Base-by-base conservation (phyloP, 1,140 invertebrate species). In the Hesperophylax magnus region DNA sequence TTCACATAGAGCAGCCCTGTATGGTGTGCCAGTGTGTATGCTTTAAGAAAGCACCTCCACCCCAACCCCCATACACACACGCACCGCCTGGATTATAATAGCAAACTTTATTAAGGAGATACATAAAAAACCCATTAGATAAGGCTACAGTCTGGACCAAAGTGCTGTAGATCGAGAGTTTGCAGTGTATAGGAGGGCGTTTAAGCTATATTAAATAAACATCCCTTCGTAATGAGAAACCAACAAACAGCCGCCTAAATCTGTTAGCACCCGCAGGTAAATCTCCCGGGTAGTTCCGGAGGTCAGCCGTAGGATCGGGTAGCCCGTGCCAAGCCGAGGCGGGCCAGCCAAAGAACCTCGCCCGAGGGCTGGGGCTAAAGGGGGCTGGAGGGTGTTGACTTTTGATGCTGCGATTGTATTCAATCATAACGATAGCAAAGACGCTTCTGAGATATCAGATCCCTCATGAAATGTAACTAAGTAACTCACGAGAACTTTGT, bases 191-290 rank as follows among this genome's bases (percentile, higher is more conserved):
- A 60, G 53, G 24, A 74, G 52, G 74, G 47, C 81, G 63, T 80
- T 82, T 82, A 82, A 80, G 81, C 74, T 77, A 82, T 82, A 83
- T 83, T 83, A 83, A 83, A 83, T 83, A 83, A 83, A 83, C 82
- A 83, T 78, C 75, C 77, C 78, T n/a, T 74, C 34, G 67, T 83
- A 83, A 83, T 83, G 82, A 83, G 78, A 80, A 80, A 83, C 79
- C 79, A 83, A 83, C 82, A 80, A 81, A 83, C 81, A 78, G 63
- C 67, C 76, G 63, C 60, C 79, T 78, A 75, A 83, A 81, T 83
- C 82, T 83, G 77, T 75, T 34, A 54, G 77, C 61, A 67, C 58
- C 67, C 79, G 69, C 79, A 81, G 82, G 82, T 83, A 80, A 81
- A 83, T 74, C 77, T 79, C 69, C 72, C 9, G 58, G 76, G 76